Evolutionary conservation across 2,888 invertebrate species (phyloP), one percentile per base, ranked within the genome.

Genomic region (Cephus rjabovi): DNA sequence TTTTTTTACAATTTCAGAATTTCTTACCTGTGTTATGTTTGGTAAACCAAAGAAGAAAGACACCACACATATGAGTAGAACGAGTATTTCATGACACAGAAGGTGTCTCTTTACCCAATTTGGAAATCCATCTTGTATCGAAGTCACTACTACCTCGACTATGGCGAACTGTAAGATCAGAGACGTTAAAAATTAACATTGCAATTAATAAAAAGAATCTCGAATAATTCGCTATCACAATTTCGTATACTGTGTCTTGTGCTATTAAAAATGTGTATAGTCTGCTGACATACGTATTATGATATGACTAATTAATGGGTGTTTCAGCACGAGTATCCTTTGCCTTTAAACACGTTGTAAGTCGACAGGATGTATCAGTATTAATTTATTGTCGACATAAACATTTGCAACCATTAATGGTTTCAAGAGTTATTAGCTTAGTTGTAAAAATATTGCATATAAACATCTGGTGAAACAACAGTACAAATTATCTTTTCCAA

Each of bases 101-200:
- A 98, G 93, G 88, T 95, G 94, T 84, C 94, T 95, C 87, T 96
- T 96, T 79, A 98, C 97, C 95, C 96, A 96, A 82, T 95, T 95
- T 0, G 97, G 97, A 91, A 98, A 98, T 35, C 97, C 97, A 89
- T 98, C 98, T 92, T 98, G 97, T 86, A 98, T 96, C 11, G 98
- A 97, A 3, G 98, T 98, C 3, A 98, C 97, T 3, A 98, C 97
- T 11, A 98, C 98, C 93, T 98, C 98, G 74, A 98, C 97, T 82
- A 97, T 97, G 56, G 98, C 98, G 92, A 98, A 98, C 97, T 97
- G 93, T 83, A 95, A 94, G 77, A 23, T 56, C 56, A 56, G 56
- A 56, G 23, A 56, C 9, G 6, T 56, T 6, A 23, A 23, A 23
- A 23, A 56, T 56, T 23, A 56, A 35, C 40, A 74, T 75, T 75